Evolutionary conservation across 1,140 invertebrate species (phyloP), one percentile per base, ranked within the genome.

Genomic region (Danaus melanippus): DNA sequence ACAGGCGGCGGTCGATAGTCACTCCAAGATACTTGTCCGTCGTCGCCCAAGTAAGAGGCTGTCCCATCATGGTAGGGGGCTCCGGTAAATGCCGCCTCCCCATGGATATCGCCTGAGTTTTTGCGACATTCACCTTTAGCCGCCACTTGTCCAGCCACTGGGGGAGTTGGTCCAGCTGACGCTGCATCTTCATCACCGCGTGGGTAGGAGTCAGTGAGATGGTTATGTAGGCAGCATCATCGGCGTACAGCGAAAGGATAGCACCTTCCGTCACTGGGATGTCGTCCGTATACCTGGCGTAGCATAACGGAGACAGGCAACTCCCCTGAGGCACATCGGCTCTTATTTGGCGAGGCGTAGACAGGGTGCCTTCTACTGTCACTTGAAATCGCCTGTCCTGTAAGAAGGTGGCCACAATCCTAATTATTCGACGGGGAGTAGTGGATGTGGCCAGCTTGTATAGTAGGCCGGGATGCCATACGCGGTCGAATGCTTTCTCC

Each of bases 391-490:
- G 39, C 2, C 64, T n/a, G 1, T 46, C n/a, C 12, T 46, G 2
- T 0, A 69, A 49, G 43, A 60, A 68, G 10, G 53, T 47, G 9
- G 47, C 51, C 9, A 64, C 46, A 8, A 58, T 21, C 2, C 21
- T 6, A 7, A 32, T 5, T 32, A 32, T 32, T 32, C 21, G 21
- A 5, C 21, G 21, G 6, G 21, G 21, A 32, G 12, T 9, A 15
- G n/a, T 0, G 21, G 58, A 9, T 10, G 41, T 17, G 12, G 52
- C n/a, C 0, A 67, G 53, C 50, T 67, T 68, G 42, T 57, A 60
- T 8, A 62, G 2, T 12, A 68, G 51, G 6, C 60, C 66, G 32
- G 54, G 39, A 46, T 69, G 67, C 63, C 63, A 66, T n/a, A n/a
- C n/a, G n/a, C n/a, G n/a, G n/a, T n/a, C n/a, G n/a, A n/a, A n/a